These are phyloP conservation scores for Thereuonema tuberculata DNA, from an alignment of 1,140 invertebrate genomes.

Conservation along the genomic window DNA sequence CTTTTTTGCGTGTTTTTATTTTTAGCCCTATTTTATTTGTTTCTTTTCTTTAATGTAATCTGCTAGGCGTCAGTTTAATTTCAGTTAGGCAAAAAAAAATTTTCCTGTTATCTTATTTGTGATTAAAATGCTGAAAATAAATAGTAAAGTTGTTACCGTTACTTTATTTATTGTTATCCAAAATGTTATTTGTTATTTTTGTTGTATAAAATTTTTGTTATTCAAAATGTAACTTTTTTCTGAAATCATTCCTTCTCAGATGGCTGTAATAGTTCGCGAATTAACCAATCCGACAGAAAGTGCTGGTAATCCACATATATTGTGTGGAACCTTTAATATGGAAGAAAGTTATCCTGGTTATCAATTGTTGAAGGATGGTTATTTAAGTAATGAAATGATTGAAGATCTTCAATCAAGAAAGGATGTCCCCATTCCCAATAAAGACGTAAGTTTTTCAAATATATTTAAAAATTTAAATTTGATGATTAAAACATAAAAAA, in stretches of 20 bases:
- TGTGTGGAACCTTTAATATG: constrained; percentile 18
- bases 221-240: background rate
- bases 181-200: background rate
- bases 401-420: constrained; percentile 16
- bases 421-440: constrained; percentile 15
- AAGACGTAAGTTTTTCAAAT: constrained; percentile 12
- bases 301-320: constrained; percentile 11
- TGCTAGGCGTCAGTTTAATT: too few species aligned
- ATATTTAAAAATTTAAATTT: background rate
- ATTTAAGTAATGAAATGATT: constrained; percentile 19
- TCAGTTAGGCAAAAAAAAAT: background rate
- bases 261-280: constrained; percentile 16
- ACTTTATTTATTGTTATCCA: background rate
- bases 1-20: too few species aligned
- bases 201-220: background rate
- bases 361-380: constrained; percentile 17
- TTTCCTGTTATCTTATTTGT: background rate
- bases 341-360: constrained; percentile 12
- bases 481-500: too few species aligned
- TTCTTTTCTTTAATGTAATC: too few species aligned
- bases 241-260: too few species aligned
- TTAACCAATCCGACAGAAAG: constrained; percentile 11
- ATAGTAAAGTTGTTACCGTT: background rate
- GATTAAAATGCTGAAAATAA: background rate
- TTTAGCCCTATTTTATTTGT: too few species aligned